These are phyloP conservation scores for Rhamphomyia laevipes DNA, from an alignment of 2,888 invertebrate species.

Conservation along the genomic window DNA sequence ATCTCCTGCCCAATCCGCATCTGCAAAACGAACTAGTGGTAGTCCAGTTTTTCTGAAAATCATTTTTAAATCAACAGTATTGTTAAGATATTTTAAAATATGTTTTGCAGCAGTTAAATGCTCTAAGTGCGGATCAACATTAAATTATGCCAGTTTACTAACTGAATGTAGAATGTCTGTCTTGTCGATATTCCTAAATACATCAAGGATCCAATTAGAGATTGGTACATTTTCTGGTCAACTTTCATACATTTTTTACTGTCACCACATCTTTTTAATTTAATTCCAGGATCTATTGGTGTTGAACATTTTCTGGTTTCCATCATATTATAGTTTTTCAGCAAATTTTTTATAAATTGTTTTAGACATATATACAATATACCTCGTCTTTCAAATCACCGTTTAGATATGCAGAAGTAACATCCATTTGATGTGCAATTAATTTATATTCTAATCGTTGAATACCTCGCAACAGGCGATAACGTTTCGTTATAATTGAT, in stretches of 20 bases:
- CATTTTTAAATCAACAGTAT: conserved; percentile 9
- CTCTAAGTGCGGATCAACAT: conserved; percentile 6
- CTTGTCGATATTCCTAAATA: conserved; percentile 11
- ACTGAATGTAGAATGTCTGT: conserved; percentile 11
- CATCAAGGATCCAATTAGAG: conserved; percentile 13
- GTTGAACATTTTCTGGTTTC: conserved; percentile 4
- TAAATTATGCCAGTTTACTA: conserved; percentile 10
- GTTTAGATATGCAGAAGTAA: conserved; percentile 7
- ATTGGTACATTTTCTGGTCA: conserved; percentile 5
- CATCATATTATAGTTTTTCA: conserved; percentile 2
- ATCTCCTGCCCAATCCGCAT: conserved; percentile 16
- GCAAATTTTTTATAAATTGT: conserved; percentile 4
- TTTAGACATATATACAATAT: too few species aligned
- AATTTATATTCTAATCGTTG: conserved; percentile 4
- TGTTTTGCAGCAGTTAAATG: conserved; percentile 12
- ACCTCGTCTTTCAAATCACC: conserved; percentile 6
- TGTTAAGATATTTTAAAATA: conserved; percentile 9
- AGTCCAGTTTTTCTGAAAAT: conserved; percentile 7
- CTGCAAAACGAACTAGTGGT: conserved; percentile 9
- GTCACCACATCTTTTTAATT: conserved; percentile 2
- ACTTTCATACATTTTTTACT: conserved; percentile 3
- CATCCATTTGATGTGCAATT: conserved; percentile 7
- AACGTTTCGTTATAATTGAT: conserved; percentile 9
- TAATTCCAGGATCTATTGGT: conserved; percentile 8
- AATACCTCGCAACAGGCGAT: conserved; percentile 6